Base-by-base conservation (phyloP, 2,888 invertebrate genomes). In the Sphaerophoria rueppellii region DNA sequence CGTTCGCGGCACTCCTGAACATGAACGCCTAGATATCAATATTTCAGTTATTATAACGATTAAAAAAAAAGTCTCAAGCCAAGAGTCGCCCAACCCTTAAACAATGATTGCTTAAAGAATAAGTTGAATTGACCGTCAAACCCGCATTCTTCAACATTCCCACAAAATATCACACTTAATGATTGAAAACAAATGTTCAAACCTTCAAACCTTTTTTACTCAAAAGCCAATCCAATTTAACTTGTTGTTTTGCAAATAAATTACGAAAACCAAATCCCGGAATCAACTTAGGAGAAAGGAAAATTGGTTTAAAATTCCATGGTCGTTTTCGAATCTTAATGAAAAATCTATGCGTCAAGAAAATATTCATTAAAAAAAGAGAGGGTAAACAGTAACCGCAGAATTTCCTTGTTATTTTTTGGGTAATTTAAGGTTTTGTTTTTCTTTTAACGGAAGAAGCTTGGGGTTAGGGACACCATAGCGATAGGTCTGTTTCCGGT, bases 131-230 rank as follows among this genome's bases (percentile, higher is more conserved):
- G 12, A 69, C 63, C 60, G 50, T 1, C 52, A 75, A 67, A 74
- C 46, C 65, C 54, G 60, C 74, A 34, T 32, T 1, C 67, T 60
- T 7, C 60, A 79, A 74, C 75, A 75, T 63, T 75, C 63, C 80
- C 80, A 80, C 80, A 80, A 70, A 81, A 65, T 76, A 65, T 65
- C 70, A 71, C 75, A 71, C 70, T 81, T 81, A 76, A 81, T 81
- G 80, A 71, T 75, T 70, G 63, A 65, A 81, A 75, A 40, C 54
- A 54, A 9, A 16, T 6, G 11, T 43, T 9, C 43, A 11, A 6
- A 43, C 2, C 43, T 12, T 43, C 4, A 43, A 9, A 43, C 11
- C 43, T 9, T 11, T 2, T 37, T 65, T 35, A 50, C 71, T 78
- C 37, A 57, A 63, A 77, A 65, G 40, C 50, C 24, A 65, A 43